phyloP scores from a whole-genome alignment of 2,888 invertebrate species.

The Amphiduros pacificus region DNA sequence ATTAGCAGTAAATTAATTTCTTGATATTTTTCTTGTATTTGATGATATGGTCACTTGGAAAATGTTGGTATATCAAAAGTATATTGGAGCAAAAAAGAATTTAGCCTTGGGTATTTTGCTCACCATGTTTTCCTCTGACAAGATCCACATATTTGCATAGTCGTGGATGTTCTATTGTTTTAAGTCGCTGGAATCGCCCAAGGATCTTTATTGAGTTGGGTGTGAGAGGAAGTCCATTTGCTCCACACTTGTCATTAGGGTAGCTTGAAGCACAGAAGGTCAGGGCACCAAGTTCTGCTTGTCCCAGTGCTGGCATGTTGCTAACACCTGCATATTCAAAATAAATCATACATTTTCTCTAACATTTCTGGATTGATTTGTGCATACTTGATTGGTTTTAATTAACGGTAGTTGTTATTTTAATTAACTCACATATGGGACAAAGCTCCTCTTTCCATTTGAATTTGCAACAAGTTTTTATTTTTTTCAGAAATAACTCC shows the following conservation, averaged over 20 bases:
- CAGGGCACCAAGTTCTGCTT: constrained; percentile 72
- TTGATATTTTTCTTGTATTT: too few species aligned
- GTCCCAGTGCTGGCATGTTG: constrained; percentile 37
- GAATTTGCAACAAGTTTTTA: too few species aligned
- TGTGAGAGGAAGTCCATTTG: constrained; percentile 92
- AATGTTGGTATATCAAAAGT: too few species aligned
- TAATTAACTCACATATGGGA: too few species aligned
- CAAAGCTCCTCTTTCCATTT: too few species aligned
- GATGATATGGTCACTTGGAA: too few species aligned
- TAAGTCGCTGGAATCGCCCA: constrained; percentile 82
- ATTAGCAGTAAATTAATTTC: background rate
- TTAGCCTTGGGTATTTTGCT: constrained; percentile 15
- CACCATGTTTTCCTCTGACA: constrained; percentile 91
- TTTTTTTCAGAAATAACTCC: too few species aligned
- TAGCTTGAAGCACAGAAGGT: constrained; percentile 91
- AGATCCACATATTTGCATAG: constrained; percentile 90
- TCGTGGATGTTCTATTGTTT: constrained; percentile 74
- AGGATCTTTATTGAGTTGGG: constrained; percentile 94
- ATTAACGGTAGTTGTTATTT: too few species aligned
- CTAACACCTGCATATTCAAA: too few species aligned
- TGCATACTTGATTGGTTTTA: too few species aligned
- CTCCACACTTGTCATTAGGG: constrained; percentile 76
- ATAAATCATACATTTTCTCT: too few species aligned
- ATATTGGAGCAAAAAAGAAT: background rate
- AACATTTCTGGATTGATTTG: too few species aligned